Base-by-base conservation (phyloP, 1,140 invertebrate genomes). In the Apis dorsata region DNA sequence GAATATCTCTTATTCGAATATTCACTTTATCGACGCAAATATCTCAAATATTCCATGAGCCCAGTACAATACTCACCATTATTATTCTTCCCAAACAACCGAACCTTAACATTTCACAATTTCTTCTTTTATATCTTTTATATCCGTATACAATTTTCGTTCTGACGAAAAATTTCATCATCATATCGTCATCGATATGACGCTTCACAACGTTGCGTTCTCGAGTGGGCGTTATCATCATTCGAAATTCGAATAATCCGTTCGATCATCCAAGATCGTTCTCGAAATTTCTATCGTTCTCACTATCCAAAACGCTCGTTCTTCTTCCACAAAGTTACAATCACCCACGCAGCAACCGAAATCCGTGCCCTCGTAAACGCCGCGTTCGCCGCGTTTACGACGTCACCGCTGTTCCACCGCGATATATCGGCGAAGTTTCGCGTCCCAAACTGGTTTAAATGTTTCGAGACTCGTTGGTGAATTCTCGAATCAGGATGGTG, bases 371-470 rank as follows among this genome's bases (percentile, higher is more conserved):
- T 81, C 82, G 73, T 88, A 89, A 89, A 88, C 57, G 87, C 81
- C 85, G 66, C 69, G 70, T 76, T 87, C 82, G 81, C 80, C 80
- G 34, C 34, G 80, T 89, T 89, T 86, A 88, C 72, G 88, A 85
- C 85, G 28, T n/a, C 62, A 79, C 71, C 71, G 66, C 49, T 19
- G 63, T 17, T 17, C 9, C 28, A 2, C 24, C 28, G 28, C 62
- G 21, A 70, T 80, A 77, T 71, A 86, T 86, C 81, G 76, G 78
- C n/a, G 21, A 84, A 84, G 44, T 87, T 86, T 84, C 51, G 72
- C 49, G 51, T 59, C 59, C 66, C 66, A 57, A 69, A 69, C 53
- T 49, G 62, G 21, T 44, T 57, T 71, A 66, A 81, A 60, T 65
- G 62, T 53, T 53, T 24, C 55, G 17, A 28, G 34, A 78, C 51